Percentiles rank a stretch among this genome's conserved stretches.
Conservation (phyloP, 2,797 vertebrate genomes). For the Thaleichthys pacificus region DNA sequence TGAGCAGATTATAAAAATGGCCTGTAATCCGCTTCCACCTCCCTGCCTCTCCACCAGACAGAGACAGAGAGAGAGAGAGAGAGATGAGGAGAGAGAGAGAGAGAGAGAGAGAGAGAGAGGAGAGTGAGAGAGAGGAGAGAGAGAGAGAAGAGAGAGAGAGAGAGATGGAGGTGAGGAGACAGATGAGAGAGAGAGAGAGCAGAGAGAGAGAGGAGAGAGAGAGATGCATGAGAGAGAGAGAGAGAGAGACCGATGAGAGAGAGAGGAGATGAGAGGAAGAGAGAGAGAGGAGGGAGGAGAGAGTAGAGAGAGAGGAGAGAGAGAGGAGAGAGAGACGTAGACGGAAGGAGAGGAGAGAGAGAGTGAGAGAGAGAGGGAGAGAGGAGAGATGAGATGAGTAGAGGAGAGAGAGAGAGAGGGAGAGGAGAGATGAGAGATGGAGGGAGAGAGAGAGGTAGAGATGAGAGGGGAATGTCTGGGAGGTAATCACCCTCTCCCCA, state of each 20-base stretch:
- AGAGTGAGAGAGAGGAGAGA: conserved; percentile 24
- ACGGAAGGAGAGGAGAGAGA: conserved; percentile 38
- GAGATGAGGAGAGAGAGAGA: background rate
- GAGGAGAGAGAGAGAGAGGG: conserved; percentile 37
- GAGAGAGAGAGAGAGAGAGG: conserved; percentile 20
- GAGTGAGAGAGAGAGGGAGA: conserved; percentile 11
- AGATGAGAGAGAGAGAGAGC: conserved; percentile 12
- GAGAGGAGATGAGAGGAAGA: background rate
- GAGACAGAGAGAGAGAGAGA: conserved; percentile 17
- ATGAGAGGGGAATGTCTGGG: conserved; percentile 12
- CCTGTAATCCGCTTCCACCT: conserved; percentile 84
- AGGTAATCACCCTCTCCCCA: background rate
- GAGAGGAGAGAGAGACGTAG: background rate
- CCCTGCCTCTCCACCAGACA: no score
- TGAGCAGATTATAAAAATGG: conserved; percentile 82
- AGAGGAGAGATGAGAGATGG: conserved; percentile 26
- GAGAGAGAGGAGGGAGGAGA: conserved; percentile 1
- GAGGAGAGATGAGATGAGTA: background rate
- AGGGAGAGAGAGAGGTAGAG: conserved; percentile 44
- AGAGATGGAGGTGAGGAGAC: conserved; percentile 62
- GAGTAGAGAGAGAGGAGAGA: background rate
- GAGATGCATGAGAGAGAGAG: no score
- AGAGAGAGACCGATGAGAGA: background rate
- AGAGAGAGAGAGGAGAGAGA: conserved; percentile 31
- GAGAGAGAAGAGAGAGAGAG: conserved; percentile 42